These are phyloP conservation scores for Phylloscopus trochilus DNA, from an alignment of 2,113 vertebrate species.

Conservation along the genomic window DNA sequence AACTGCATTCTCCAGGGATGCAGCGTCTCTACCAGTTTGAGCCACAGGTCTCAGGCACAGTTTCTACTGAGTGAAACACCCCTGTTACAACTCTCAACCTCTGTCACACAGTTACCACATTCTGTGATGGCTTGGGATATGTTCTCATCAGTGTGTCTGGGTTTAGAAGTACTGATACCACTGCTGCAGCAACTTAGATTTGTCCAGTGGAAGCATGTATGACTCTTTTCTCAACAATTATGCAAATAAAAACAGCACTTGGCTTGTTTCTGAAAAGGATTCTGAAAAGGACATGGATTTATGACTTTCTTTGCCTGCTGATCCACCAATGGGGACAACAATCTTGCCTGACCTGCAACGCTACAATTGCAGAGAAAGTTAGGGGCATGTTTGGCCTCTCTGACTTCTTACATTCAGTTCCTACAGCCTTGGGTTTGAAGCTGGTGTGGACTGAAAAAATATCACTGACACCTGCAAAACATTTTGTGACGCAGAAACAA, in stretches of 20 bases:
- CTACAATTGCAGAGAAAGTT: background rate
- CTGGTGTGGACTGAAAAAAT: background rate
- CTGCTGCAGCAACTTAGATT: background rate
- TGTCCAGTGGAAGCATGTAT: background rate
- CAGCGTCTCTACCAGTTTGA: background rate
- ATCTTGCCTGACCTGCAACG: background rate
- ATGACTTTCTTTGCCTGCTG: background rate
- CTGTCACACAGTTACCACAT: background rate
- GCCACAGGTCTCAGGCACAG: background rate
- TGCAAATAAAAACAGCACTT: background rate
- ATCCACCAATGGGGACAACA: background rate
- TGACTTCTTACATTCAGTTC: background rate
- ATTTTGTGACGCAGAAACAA: background rate
- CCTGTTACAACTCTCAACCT: background rate
- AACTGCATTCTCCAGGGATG: background rate
- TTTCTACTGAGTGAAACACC: background rate
- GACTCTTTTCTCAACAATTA: background rate
- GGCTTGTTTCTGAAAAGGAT: background rate
- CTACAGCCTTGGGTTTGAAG: background rate
- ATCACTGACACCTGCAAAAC: background rate
- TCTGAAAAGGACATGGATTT: background rate
- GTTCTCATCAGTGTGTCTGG: background rate
- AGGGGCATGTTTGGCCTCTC: background rate
- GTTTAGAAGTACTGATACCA: background rate
- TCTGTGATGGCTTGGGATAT: background rate